Conservation (phyloP, 2,888 invertebrate species). For the Spilosoma lubricipeda region DNA sequence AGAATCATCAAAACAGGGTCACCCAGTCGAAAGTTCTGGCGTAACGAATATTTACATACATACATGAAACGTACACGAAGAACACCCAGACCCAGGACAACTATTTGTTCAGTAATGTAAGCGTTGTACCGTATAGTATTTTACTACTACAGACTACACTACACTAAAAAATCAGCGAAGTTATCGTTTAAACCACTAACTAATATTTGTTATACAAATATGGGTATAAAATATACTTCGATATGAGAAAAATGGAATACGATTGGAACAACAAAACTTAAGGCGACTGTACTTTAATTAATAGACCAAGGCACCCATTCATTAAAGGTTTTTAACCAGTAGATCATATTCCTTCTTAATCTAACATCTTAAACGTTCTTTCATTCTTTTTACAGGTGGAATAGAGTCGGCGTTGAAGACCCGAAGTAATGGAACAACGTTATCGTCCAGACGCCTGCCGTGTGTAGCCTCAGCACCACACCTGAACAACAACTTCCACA, state of each 20-base stretch:
- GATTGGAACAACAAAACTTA: background rate
- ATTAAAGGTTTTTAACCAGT: too few relatives aligned
- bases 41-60: too few relatives aligned
- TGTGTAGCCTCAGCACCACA: slow-evolving; percentile 78
- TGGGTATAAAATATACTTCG: background rate
- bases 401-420: slow-evolving; percentile 50
- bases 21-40: too few relatives aligned
- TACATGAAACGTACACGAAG: too few relatives aligned
- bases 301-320: too few relatives aligned
- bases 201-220: background rate
- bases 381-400: slow-evolving; percentile 54
- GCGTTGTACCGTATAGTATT: too few relatives aligned
- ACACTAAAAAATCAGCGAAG: too few relatives aligned
- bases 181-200: too few relatives aligned
- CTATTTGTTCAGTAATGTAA: too few relatives aligned
- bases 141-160: too few relatives aligned
- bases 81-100: too few relatives aligned
- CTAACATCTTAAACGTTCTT: background rate
- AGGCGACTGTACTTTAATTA: background rate
- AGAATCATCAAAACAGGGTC: too few relatives aligned
- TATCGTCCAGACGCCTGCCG: slow-evolving; percentile 65
- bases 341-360: background rate
- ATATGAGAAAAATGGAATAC: background rate
- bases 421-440: slow-evolving; percentile 45
- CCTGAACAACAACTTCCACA: slow-evolving; percentile 68